Evolutionary conservation across 2,113 vertebrate species (phyloP).

Genomic region (Ranitomeya variabilis): DNA sequence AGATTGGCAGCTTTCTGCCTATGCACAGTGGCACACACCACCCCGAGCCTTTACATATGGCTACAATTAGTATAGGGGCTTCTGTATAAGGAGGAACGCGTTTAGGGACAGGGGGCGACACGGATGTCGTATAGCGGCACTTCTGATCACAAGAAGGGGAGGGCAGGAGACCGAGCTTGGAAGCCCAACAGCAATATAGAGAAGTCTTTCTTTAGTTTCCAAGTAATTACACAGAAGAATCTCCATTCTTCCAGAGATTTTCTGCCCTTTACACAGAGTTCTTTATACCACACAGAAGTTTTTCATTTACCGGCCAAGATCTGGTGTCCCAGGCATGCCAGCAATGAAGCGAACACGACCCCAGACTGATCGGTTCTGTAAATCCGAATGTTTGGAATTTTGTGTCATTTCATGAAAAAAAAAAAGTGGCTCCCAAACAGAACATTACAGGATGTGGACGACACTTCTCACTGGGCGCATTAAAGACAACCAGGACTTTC

Average conservation of each 20-base stretch:
- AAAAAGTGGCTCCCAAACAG: background rate
- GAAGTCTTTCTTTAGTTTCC: background rate
- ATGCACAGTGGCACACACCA: too few relatives aligned
- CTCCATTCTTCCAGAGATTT: background rate
- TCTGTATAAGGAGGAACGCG: too few relatives aligned
- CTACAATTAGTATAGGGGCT: too few relatives aligned
- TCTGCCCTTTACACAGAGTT: background rate
- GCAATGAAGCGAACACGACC: background rate
- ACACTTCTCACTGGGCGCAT: too few relatives aligned
- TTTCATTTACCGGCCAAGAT: background rate
- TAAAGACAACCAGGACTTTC: too few relatives aligned
- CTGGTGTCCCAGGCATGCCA: background rate
- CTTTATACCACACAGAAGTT: background rate
- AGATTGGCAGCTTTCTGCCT: too few relatives aligned
- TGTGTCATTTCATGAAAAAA: background rate
- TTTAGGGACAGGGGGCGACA: too few relatives aligned
- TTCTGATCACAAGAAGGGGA: background rate
- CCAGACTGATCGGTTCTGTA: background rate
- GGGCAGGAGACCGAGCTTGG: background rate
- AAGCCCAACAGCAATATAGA: background rate
- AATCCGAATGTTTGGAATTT: background rate
- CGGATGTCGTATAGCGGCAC: too few relatives aligned
- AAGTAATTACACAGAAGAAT: background rate
- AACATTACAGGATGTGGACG: background rate
- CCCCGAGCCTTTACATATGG: too few relatives aligned